Conservation (phyloP, 2,797 vertebrate species). For the Erethizon dorsatum region DNA sequence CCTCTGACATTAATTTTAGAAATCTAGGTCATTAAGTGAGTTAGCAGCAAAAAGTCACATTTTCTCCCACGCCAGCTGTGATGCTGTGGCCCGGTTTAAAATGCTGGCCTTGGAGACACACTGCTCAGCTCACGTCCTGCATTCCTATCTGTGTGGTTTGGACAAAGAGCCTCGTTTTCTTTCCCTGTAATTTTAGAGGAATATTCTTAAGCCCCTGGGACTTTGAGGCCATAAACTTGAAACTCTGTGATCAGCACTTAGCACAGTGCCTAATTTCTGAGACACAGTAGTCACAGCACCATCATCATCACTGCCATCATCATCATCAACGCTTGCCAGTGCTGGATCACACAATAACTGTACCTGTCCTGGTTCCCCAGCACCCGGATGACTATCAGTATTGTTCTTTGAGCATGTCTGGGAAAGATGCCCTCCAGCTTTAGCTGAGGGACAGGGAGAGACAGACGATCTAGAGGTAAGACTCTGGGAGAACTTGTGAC, state of each 20-base stretch:
- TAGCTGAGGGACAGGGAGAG: background rate
- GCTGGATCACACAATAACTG: background rate
- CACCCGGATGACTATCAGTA: background rate
- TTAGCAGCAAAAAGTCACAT: constrained; percentile 42
- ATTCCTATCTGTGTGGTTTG: background rate
- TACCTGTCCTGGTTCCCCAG: background rate
- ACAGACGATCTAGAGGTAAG: background rate
- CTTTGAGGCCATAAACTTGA: background rate
- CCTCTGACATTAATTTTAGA: constrained; percentile 60
- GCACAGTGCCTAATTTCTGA: background rate
- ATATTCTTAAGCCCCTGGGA: background rate
- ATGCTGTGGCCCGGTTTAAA: constrained; percentile 4
- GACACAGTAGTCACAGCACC: background rate
- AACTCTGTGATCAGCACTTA: background rate
- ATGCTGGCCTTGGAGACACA: background rate
- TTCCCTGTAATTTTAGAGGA: background rate
- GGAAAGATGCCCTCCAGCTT: background rate
- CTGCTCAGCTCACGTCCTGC: background rate
- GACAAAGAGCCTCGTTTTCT: background rate
- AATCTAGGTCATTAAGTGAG: constrained; percentile 47
- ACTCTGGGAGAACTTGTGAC: background rate
- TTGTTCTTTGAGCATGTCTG: background rate
- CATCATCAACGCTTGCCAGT: background rate
- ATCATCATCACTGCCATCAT: background rate
- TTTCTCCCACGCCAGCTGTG: background rate